Conservation (phyloP, 2,797 vertebrate genomes). For the Steatocranus sp. region DNA sequence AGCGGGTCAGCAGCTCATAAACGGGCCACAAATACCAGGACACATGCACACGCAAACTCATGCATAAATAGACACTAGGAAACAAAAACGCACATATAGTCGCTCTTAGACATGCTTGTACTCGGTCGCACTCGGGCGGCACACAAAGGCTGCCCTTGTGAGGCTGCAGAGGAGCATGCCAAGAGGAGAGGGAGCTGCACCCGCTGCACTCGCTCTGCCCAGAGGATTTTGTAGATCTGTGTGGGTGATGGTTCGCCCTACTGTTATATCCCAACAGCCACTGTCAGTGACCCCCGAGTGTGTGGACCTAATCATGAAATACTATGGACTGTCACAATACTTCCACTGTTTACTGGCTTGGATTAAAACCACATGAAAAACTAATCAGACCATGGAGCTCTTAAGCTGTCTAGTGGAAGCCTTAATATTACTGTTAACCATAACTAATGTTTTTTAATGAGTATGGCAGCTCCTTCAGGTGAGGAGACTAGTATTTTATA, state of each 20-base stretch:
- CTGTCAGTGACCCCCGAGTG: neutral
- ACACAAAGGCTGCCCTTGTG: slow-evolving; percentile 72
- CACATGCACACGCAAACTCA: neutral
- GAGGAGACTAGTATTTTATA: slow-evolving; percentile 1
- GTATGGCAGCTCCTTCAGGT: slow-evolving; percentile 17
- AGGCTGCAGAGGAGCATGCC: slow-evolving; percentile 43
- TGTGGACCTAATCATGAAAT: neutral
- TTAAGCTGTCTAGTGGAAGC: neutral
- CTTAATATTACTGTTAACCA: neutral
- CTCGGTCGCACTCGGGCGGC: slow-evolving; percentile 13
- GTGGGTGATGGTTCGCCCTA: neutral
- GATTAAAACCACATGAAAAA: slow-evolving; percentile 3
- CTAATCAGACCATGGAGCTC: neutral
- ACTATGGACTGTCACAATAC: neutral
- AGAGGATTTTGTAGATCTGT: neutral
- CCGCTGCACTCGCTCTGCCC: neutral
- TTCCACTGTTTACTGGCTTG: neutral
- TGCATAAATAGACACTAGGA: slow-evolving; percentile 14
- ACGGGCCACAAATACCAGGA: slow-evolving; percentile 20
- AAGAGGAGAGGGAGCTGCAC: slow-evolving; percentile 15
- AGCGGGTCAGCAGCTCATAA: slow-evolving; percentile 34
- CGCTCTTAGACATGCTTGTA: slow-evolving; percentile 13
- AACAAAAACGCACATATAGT: slow-evolving; percentile 43
- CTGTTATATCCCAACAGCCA: neutral
- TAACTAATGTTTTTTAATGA: neutral